These are phyloP conservation scores for Eurystomus glaucurus DNA, from an alignment of 2,797 vertebrate species.

Conservation along the genomic window DNA sequence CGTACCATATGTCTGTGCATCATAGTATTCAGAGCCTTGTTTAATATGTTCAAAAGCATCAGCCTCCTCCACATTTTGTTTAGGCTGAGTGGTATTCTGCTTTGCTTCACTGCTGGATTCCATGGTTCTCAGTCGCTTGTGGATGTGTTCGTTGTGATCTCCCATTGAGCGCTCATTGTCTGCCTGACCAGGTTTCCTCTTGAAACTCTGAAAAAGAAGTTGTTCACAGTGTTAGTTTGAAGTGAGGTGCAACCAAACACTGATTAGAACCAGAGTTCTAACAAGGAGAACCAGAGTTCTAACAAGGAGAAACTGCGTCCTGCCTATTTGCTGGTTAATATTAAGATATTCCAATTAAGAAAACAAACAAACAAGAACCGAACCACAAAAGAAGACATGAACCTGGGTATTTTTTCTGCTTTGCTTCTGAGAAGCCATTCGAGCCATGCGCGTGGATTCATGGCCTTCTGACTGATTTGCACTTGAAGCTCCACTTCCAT, in stretches of 20 bases:
- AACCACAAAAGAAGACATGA: background rate
- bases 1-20: conserved; percentile 94
- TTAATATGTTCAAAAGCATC: conserved; percentile 93
- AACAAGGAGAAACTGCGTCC: background rate
- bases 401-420: conserved; percentile 92
- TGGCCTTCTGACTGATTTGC: conserved; percentile 95
- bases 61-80: conserved; percentile 82
- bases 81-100: conserved; percentile 59
- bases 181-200: conserved; percentile 93
- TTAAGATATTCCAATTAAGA: background rate
- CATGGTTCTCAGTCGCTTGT: conserved; percentile 91
- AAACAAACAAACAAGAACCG: background rate
- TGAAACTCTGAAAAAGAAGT: conserved; percentile 87
- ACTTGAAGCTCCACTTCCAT: conserved; percentile 92
- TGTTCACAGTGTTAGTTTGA: background rate
- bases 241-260: background rate
- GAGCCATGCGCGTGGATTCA: conserved; percentile 90
- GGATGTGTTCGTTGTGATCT: conserved; percentile 89
- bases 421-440: conserved; percentile 88
- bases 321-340: background rate
- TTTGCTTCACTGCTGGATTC: conserved; percentile 79
- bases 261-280: background rate
- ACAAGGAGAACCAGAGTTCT: background rate
- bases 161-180: conserved; percentile 92
- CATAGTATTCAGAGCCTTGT: conserved; percentile 85